These are phyloP conservation scores for Graphium colonna DNA, from an alignment of 2,888 invertebrate genomes.

Conservation along the genomic window DNA sequence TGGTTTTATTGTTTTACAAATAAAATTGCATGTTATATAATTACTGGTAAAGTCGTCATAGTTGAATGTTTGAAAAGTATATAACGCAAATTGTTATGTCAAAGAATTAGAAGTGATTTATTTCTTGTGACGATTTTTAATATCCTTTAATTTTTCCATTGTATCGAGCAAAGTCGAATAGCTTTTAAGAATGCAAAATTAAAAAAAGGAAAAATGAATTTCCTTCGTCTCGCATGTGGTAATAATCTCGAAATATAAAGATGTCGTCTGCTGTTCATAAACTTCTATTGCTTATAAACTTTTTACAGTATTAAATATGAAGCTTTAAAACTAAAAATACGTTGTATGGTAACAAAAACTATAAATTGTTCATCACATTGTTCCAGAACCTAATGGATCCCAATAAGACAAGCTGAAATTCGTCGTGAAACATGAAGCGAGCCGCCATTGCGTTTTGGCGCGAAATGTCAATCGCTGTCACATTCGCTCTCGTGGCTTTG, in stretches of 20 bases:
- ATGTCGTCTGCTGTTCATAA: conserved; percentile 18
- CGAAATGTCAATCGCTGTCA: conserved; percentile 64
- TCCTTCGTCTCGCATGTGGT: background rate
- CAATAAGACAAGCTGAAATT: conserved; percentile 59
- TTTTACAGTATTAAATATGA: background rate
- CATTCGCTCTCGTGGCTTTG: conserved; percentile 49
- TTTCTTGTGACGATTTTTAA: too few species aligned
- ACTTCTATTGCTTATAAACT: conserved; percentile 4
- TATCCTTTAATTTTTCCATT: too few species aligned
- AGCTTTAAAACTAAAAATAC: conserved; percentile 9
- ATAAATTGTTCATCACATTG: conserved; percentile 41
- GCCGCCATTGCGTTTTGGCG: conserved; percentile 63
- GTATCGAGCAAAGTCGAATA: too few species aligned
- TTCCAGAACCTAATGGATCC: conserved; percentile 76
- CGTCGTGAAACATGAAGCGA: conserved; percentile 60
- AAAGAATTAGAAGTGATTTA: too few species aligned
- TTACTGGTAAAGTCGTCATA: too few species aligned
- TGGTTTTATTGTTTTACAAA: too few species aligned
- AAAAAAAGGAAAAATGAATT: background rate
- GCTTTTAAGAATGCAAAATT: background rate
- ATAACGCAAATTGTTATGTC: too few species aligned
- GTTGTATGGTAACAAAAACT: conserved; percentile 24
- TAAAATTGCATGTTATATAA: too few species aligned
- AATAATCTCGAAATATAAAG: background rate
- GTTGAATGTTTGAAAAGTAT: too few species aligned